Conservation (phyloP, 1,140 invertebrate genomes). For the Drosophila funebris region DNA sequence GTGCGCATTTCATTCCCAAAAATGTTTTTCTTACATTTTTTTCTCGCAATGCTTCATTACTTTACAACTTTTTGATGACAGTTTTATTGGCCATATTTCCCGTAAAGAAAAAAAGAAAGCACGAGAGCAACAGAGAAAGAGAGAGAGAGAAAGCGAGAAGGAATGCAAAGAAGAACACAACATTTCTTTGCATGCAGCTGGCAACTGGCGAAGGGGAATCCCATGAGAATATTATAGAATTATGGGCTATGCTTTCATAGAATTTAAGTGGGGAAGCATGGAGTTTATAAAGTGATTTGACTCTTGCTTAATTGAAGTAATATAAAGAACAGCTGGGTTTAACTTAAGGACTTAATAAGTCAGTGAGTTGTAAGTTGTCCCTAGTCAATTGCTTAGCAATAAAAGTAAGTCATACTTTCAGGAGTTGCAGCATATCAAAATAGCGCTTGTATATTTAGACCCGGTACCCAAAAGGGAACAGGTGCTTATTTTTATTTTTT, state of each 20-base stretch:
- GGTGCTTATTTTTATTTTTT: no score
- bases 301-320: slow-evolving; percentile 28
- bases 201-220: not conserved
- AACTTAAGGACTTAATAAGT: slow-evolving; percentile 10
- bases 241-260: slow-evolving; percentile 41
- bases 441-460: no score
- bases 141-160: not conserved
- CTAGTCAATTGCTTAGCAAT: no score
- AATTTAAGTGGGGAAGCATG: slow-evolving; percentile 26
- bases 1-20: slow-evolving; percentile 42
- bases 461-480: no score
- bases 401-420: no score
- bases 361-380: not conserved
- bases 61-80: slow-evolving; percentile 81
- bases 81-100: slow-evolving; percentile 74
- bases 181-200: no score
- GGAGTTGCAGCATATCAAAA: no score
- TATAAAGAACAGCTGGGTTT: slow-evolving; percentile 14
- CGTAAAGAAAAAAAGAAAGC: slow-evolving; percentile 34
- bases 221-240: slow-evolving; percentile 28
- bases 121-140: no score
- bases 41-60: slow-evolving; percentile 73
- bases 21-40: slow-evolving; percentile 52
- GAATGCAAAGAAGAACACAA: not conserved
- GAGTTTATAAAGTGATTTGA: slow-evolving; percentile 20